A percentile compares a stretch with the other conserved stretches of the same genome.
phyloP scores from a whole-genome alignment of 2,888 invertebrate species.

The Carcina quercana region DNA sequence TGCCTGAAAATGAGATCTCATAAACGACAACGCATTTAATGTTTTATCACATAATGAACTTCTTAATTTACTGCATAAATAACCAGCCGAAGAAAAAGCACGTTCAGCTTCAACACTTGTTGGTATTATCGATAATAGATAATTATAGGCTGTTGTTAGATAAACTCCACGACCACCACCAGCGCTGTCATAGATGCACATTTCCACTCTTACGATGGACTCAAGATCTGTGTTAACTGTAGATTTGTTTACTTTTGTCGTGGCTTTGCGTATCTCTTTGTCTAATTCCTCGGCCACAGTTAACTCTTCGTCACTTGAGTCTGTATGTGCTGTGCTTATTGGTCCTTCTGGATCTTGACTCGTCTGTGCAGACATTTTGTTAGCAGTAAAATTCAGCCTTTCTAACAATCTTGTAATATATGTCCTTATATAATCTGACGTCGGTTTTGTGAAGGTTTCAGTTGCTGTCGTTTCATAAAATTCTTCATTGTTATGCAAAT shows the following conservation, averaged over 20 bases:
- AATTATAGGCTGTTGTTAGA: slow-evolving; percentile 5
- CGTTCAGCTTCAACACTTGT: slow-evolving; percentile 13
- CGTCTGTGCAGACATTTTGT: slow-evolving; percentile 1
- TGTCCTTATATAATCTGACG: slow-evolving; percentile 2
- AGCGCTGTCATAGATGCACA: slow-evolving; percentile 13
- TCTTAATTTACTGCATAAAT: slow-evolving; percentile 10
- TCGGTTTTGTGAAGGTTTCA: slow-evolving; percentile 1
- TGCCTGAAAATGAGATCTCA: background rate
- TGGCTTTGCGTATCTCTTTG: slow-evolving; percentile 1
- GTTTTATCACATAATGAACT: background rate
- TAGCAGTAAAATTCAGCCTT: slow-evolving; percentile 1
- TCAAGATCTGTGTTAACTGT: slow-evolving; percentile 8
- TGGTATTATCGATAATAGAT: slow-evolving; percentile 9
- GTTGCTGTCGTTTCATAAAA: background rate
- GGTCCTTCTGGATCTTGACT: background rate
- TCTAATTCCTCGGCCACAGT: slow-evolving; percentile 2
- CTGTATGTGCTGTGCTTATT: slow-evolving; percentile 1
- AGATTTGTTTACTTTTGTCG: slow-evolving; percentile 3
- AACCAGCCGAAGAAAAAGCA: slow-evolving; percentile 11
- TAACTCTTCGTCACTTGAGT: slow-evolving; percentile 2
- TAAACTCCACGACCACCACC: slow-evolving; percentile 9
- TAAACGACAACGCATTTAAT: background rate
- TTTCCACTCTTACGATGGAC: slow-evolving; percentile 12
- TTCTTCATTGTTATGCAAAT: background rate
- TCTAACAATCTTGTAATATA: slow-evolving; percentile 2